Evolutionary conservation across 2,888 invertebrate genomes (phyloP).

Genomic region (Netelia fuscicornis): DNA sequence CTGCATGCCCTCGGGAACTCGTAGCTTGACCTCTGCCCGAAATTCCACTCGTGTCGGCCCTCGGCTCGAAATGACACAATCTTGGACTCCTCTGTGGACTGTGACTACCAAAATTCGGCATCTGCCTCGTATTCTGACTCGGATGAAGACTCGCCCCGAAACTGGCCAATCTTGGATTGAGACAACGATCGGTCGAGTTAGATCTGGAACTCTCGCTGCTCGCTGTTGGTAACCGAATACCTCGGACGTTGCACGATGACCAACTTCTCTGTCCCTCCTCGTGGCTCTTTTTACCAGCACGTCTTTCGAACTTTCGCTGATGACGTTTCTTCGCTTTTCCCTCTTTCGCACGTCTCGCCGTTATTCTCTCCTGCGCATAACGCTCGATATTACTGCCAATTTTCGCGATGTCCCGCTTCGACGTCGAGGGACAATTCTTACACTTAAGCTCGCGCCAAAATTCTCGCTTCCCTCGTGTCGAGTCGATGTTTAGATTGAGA

Average conservation of each 20-base stretch:
- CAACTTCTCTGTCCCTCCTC: slow-evolving; percentile 63
- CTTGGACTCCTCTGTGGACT: slow-evolving; percentile 82
- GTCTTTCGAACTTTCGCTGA: slow-evolving; percentile 79
- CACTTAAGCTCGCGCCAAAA: slow-evolving; percentile 83
- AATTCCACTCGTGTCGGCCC: slow-evolving; percentile 62
- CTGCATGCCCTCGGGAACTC: slow-evolving; percentile 67
- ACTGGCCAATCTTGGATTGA: slow-evolving; percentile 78
- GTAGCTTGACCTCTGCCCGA: slow-evolving; percentile 60
- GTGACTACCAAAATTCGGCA: slow-evolving; percentile 82
- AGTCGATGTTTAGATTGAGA: slow-evolving; percentile 80
- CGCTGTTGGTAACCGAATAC: slow-evolving; percentile 67
- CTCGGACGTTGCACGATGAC: slow-evolving; percentile 55
- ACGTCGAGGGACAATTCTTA: slow-evolving; percentile 80
- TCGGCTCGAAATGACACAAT: slow-evolving; percentile 81
- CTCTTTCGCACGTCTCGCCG: slow-evolving; percentile 74
- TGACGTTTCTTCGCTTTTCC: slow-evolving; percentile 78
- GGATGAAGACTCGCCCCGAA: slow-evolving; percentile 82
- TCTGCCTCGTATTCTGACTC: slow-evolving; percentile 82
- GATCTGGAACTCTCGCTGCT: slow-evolving; percentile 83
- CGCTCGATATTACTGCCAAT: slow-evolving; percentile 79
- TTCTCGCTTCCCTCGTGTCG: slow-evolving; percentile 73
- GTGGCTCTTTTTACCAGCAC: slow-evolving; percentile 68
- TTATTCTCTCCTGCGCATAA: slow-evolving; percentile 76
- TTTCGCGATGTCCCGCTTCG: slow-evolving; percentile 75
- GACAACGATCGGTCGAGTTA: slow-evolving; percentile 81